Evolutionary conservation across 2,113 vertebrate species (phyloP).

Genomic region (Scolopax mira): DNA sequence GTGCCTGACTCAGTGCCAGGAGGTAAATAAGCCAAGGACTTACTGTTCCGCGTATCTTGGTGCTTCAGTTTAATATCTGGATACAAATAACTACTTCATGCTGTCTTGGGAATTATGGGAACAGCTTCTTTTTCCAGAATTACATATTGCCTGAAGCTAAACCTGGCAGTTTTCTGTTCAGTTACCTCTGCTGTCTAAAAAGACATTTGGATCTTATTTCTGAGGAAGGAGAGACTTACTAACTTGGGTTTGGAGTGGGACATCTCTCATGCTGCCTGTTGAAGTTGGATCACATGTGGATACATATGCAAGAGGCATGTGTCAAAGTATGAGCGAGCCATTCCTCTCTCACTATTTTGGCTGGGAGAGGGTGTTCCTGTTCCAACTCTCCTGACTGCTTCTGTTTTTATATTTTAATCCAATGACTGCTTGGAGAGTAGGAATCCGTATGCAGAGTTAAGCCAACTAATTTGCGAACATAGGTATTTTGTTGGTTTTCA

Average conservation of each 20-base stretch:
- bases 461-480: background rate
- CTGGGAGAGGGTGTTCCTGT: background rate
- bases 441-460: background rate
- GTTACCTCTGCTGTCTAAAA: background rate
- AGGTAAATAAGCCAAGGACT: constrained; percentile 19
- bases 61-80: constrained; percentile 31
- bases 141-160: background rate
- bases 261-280: background rate
- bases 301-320: fast-evolving
- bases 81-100: background rate
- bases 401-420: background rate
- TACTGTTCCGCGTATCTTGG: background rate
- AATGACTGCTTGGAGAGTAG: background rate
- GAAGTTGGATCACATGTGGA: background rate
- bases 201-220: background rate
- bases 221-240: background rate
- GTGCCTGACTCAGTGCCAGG: background rate
- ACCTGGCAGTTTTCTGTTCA: background rate
- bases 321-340: background rate
- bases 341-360: background rate
- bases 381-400: background rate
- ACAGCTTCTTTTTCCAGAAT: constrained; percentile 10
- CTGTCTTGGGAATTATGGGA: background rate
- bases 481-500: background rate
- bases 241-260: background rate